phyloP scores from a whole-genome alignment of 1,140 invertebrate species.

The Bombus pascuorum region DNA sequence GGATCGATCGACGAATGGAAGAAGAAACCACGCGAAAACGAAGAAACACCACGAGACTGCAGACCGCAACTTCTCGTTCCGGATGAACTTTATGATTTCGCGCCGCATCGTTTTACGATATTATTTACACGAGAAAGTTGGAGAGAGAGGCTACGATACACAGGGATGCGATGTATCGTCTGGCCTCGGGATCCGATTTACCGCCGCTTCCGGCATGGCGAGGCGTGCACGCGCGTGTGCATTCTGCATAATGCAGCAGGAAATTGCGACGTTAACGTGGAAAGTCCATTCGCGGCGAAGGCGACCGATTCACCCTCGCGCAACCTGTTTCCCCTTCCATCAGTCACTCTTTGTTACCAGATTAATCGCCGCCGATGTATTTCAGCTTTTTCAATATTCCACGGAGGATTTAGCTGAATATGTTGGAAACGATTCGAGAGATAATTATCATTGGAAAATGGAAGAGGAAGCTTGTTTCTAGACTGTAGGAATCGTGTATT shows the following conservation, averaged over 20 bases:
- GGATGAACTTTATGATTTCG: slow-evolving; percentile 65
- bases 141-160: background rate
- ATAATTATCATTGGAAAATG: too few relatives aligned
- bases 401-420: too few relatives aligned
- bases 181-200: slow-evolving; percentile 72
- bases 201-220: slow-evolving; percentile 65
- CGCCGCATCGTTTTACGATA: slow-evolving; percentile 66
- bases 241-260: slow-evolving; percentile 72
- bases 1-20: slow-evolving; percentile 11
- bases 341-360: background rate
- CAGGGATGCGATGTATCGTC: slow-evolving; percentile 63
- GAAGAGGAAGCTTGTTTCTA: too few relatives aligned
- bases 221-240: slow-evolving; percentile 59
- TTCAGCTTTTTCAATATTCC: background rate
- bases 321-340: background rate
- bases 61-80: slow-evolving; percentile 52
- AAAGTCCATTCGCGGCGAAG: slow-evolving; percentile 67
- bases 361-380: background rate
- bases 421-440: too few relatives aligned
- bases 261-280: slow-evolving; percentile 70
- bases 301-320: background rate
- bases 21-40: background rate
- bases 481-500: too few relatives aligned
- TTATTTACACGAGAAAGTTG: slow-evolving; percentile 75
- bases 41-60: background rate